phyloP scores from a whole-genome alignment of 2,113 vertebrate genomes.

The Tapirus terrestris region DNA sequence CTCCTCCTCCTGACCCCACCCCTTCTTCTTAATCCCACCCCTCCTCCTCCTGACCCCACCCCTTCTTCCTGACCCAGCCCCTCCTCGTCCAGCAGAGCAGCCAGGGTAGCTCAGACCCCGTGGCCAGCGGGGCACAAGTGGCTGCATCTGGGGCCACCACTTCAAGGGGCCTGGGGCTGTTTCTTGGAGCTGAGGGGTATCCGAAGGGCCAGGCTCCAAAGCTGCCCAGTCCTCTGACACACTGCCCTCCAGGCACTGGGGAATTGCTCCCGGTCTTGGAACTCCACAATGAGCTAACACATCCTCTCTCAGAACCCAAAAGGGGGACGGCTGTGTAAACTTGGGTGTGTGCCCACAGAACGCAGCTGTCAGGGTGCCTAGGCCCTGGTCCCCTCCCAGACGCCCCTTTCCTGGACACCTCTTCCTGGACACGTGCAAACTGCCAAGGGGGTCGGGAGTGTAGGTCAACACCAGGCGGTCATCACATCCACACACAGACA shows the following conservation, averaged over 20 bases:
- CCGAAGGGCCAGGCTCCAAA: accelerated
- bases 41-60: no score
- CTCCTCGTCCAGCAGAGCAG: accelerated
- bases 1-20: no score
- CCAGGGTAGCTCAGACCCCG: no score
- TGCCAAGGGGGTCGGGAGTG: accelerated
- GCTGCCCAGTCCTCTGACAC: no score
- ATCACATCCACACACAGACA: not conserved
- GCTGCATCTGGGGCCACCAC: not conserved
- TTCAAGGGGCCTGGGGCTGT: not conserved
- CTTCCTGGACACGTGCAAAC: not conserved
- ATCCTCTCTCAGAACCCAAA: not conserved
- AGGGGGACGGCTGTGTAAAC: no score
- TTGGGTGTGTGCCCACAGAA: not conserved
- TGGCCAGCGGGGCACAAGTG: not conserved
- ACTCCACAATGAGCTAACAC: not conserved
- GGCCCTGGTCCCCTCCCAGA: not conserved
- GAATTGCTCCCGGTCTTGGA: not conserved
- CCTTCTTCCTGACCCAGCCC: no score
- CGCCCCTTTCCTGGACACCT: not conserved
- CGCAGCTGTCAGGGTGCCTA: accelerated
- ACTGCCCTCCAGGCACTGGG: accelerated
- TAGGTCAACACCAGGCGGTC: not conserved
- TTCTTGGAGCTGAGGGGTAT: not conserved
- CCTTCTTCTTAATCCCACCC: no score